phyloP scores from a whole-genome alignment of 92 coral and sea anemone genomes.

The Phymanthus crucifer region DNA sequence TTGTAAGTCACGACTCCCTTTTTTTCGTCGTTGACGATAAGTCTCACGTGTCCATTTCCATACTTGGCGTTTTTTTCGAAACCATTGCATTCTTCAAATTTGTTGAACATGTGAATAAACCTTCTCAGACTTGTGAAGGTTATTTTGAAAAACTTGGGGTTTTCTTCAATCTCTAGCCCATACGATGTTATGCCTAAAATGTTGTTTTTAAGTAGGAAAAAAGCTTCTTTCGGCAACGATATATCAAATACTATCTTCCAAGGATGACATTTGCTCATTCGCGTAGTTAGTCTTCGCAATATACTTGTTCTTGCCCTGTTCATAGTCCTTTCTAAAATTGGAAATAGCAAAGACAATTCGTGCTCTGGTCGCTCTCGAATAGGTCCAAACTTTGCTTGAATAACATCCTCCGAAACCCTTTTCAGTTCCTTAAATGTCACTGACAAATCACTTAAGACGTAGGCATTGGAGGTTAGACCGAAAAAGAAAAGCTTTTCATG shows the following conservation, averaged over 20 bases:
- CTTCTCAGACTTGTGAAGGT: slow-evolving; percentile 40
- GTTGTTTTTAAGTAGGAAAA: slow-evolving; percentile 34
- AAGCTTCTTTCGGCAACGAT: slow-evolving; percentile 29
- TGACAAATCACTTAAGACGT: slow-evolving; percentile 41
- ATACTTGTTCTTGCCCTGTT: slow-evolving; percentile 18
- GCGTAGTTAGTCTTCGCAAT: slow-evolving; percentile 12
- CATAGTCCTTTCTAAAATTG: slow-evolving; percentile 34
- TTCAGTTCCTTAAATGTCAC: slow-evolving; percentile 45
- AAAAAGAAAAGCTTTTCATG: slow-evolving; percentile 42
- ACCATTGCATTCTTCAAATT: slow-evolving; percentile 46
- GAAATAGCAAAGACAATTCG: slow-evolving; percentile 33
- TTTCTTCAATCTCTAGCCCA: slow-evolving; percentile 53
- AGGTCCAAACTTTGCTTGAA: slow-evolving; percentile 54
- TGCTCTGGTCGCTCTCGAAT: slow-evolving; percentile 46
- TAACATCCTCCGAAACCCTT: slow-evolving; percentile 33
- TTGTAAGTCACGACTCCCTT: slow-evolving; percentile 46
- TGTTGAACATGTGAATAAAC: slow-evolving; percentile 34
- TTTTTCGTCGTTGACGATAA: slow-evolving; percentile 33
- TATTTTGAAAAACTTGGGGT: slow-evolving; percentile 19
- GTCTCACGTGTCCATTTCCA: slow-evolving; percentile 38
- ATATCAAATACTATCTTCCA: slow-evolving; percentile 28
- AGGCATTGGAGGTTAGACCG: slow-evolving; percentile 33
- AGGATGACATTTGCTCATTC: slow-evolving; percentile 42
- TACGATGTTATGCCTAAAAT: slow-evolving; percentile 44
- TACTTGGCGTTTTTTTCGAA: slow-evolving; percentile 40